Evolutionary conservation across 1,140 invertebrate genomes (phyloP).

Genomic region (Psilanteris sp.): DNA sequence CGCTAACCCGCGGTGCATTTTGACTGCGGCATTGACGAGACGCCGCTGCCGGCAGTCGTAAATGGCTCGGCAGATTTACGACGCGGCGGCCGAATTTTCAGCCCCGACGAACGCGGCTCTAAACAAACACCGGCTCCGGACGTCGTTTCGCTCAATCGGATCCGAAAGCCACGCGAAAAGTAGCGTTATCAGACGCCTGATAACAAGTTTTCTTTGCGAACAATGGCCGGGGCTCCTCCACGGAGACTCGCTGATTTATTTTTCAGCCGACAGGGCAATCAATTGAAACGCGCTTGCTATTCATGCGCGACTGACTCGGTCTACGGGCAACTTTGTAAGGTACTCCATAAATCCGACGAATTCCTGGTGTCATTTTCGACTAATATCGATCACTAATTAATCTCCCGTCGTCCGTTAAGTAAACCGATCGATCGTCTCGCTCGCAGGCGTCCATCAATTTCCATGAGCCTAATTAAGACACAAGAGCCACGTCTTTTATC

Average conservation of each 20-base stretch:
- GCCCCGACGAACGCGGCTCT: no score
- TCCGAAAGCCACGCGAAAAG: no score
- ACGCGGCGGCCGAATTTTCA: constrained; percentile 2
- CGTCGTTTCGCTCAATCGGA: no score
- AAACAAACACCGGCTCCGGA: no score
- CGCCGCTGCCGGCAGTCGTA: constrained; percentile 4
- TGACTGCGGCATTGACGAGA: no score
- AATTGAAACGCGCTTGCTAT: no score
- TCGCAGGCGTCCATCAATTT: constrained; percentile 33
- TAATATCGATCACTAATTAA: constrained; percentile 44
- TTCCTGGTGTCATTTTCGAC: constrained; percentile 34
- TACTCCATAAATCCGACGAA: constrained; percentile 28
- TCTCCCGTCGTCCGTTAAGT: constrained; percentile 9
- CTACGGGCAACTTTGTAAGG: background rate
- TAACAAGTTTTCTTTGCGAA: constrained; percentile 7
- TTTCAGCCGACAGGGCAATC: constrained; percentile 13
- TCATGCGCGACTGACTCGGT: no score
- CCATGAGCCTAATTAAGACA: constrained; percentile 47
- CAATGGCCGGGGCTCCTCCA: no score
- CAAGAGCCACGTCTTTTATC: constrained; percentile 38
- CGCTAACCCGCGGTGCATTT: no score
- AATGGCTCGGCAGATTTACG: constrained; percentile 4
- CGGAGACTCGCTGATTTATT: constrained; percentile 23
- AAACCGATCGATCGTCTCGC: constrained; percentile 39
- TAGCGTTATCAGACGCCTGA: background rate